Evolutionary conservation across 2,797 vertebrate species (phyloP).

Genomic region (Parauchenoglanis punctatus): DNA sequence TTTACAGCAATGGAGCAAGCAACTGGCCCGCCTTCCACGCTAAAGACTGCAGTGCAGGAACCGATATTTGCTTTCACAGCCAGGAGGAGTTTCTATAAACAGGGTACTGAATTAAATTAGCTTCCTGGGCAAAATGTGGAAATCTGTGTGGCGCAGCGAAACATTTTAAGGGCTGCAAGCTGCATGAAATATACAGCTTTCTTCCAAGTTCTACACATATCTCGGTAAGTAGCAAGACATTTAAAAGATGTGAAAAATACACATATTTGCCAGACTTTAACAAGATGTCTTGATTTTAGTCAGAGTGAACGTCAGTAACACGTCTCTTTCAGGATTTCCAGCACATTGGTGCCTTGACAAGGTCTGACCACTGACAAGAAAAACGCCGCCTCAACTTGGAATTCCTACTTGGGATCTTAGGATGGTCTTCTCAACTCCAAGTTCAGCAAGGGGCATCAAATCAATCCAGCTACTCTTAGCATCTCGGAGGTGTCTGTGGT

Average conservation of each 20-base stretch:
- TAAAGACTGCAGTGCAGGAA: conserved; percentile 28
- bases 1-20: conserved; percentile 66
- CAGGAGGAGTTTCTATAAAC: conserved; percentile 18
- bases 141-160: neutral
- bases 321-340: neutral
- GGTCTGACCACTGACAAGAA: neutral
- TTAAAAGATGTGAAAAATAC: neutral
- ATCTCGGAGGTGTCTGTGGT: neutral
- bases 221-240: neutral
- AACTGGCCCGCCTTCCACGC: conserved; percentile 28
- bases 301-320: neutral
- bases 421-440: neutral
- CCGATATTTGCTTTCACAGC: conserved; percentile 46
- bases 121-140: conserved; percentile 2
- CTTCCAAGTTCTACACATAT: neutral
- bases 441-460: neutral
- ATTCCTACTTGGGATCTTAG: neutral
- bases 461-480: neutral
- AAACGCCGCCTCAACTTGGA: neutral
- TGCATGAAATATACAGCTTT: neutral
- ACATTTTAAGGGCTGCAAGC: neutral
- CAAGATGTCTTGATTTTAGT: neutral
- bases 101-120: neutral
- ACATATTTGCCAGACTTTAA: neutral
- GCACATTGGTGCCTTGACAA: neutral